A percentile compares a stretch with the other conserved stretches of the same genome.
Evolutionary conservation across 2,113 vertebrate genomes (phyloP).

Genomic region (Cyanoramphus novaezelandiae): DNA sequence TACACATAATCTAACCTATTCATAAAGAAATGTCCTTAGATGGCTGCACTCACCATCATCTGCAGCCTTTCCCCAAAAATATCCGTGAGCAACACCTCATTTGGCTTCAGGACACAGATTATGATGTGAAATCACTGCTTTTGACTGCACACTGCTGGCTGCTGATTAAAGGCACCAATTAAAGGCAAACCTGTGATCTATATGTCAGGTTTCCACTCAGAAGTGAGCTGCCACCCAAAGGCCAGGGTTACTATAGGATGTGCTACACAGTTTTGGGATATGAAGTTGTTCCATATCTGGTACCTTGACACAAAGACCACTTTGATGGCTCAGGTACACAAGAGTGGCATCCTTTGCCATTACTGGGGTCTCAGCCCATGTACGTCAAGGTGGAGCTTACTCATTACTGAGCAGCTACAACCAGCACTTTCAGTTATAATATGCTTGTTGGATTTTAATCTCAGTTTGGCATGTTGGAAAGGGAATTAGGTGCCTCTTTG

Average conservation of each 20-base stretch:
- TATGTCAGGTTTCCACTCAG: background rate
- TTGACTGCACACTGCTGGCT: background rate
- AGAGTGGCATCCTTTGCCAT: background rate
- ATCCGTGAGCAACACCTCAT: accelerated
- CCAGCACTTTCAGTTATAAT: background rate
- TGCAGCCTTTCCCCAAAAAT: background rate
- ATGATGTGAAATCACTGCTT: background rate
- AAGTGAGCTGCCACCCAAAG: background rate
- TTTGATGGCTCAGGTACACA: background rate
- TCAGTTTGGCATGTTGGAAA: background rate
- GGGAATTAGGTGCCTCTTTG: constrained; percentile 31
- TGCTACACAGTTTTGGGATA: background rate
- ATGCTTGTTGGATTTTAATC: background rate
- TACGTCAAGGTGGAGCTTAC: background rate
- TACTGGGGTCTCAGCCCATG: accelerated
- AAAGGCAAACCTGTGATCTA: background rate
- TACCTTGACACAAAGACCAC: background rate
- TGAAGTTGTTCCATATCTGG: background rate
- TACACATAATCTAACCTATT: background rate
- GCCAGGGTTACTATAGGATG: background rate
- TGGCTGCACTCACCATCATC: background rate
- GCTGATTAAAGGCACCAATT: background rate
- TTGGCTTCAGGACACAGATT: background rate
- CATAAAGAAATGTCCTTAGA: background rate
- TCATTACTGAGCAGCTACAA: background rate